phyloP scores from a whole-genome alignment of 2,797 vertebrate species.

The Thunnus albacares region DNA sequence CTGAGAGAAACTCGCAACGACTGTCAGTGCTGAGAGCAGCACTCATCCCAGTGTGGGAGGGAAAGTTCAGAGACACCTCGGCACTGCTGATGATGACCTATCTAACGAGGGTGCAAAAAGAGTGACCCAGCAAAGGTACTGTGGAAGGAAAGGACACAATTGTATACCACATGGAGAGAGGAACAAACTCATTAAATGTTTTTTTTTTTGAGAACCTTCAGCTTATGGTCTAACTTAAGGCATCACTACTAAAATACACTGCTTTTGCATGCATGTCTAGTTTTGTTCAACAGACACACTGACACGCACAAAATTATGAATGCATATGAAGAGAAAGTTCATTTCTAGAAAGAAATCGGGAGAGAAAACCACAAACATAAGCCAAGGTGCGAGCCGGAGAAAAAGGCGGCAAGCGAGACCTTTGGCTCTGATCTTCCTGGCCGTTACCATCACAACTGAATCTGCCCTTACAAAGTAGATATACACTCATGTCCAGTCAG shows the following conservation, averaged over 20 bases:
- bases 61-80: constrained; percentile 79
- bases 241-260: constrained; percentile 87
- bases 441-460: constrained; percentile 68
- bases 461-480: constrained; percentile 67
- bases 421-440: constrained; percentile 53
- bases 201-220: constrained; percentile 81
- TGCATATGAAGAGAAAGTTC: constrained; percentile 82
- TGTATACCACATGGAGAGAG: constrained; percentile 85
- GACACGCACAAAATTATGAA: constrained; percentile 85
- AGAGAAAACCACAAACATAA: constrained; percentile 65
- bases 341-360: constrained; percentile 77
- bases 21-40: constrained; percentile 80
- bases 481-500: constrained; percentile 69
- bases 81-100: constrained; percentile 84
- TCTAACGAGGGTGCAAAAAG: constrained; percentile 84
- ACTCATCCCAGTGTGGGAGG: constrained; percentile 74
- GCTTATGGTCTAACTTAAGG: constrained; percentile 87
- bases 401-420: constrained; percentile 51
- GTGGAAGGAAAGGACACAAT: constrained; percentile 85
- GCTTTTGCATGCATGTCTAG: constrained; percentile 88
- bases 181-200: constrained; percentile 83
- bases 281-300: constrained; percentile 86
- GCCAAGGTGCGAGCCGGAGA: constrained; percentile 62
- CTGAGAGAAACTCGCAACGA: constrained; percentile 78
- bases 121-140: constrained; percentile 84